Conservation (phyloP, 1,140 invertebrate species). For the Lepidurus packardi region DNA sequence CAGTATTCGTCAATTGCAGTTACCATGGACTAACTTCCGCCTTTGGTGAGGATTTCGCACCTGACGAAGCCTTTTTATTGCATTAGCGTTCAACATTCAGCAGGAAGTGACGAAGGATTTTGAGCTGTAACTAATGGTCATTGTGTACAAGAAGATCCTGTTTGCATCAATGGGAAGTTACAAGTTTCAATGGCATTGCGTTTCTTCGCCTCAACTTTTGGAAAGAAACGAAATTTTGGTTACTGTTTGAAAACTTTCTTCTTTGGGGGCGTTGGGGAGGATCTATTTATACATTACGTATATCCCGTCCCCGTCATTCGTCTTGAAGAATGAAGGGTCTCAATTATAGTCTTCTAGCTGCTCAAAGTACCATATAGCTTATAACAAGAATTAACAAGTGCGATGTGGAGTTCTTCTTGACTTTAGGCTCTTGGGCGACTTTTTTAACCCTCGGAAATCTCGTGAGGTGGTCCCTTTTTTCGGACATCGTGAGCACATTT, state of each 20-base stretch:
- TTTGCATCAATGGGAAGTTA: not conserved
- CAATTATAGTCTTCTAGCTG: not conserved
- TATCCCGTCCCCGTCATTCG: not conserved
- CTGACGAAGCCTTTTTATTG: not conserved
- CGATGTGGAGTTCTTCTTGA: not conserved
- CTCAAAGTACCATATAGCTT: not conserved
- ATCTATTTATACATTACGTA: no score
- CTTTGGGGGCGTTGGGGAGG: not conserved
- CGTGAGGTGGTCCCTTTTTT: not conserved
- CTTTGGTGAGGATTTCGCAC: not conserved
- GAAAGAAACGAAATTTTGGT: not conserved
- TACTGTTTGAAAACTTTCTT: not conserved
- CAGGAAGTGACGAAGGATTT: not conserved
- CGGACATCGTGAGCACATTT: not conserved
- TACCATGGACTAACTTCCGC: not conserved
- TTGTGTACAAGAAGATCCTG: no score
- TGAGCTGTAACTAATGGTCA: not conserved
- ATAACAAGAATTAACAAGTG: conserved; percentile 3
- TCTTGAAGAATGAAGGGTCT: not conserved
- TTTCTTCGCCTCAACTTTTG: not conserved
- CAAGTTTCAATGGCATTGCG: not conserved
- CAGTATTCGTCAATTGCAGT: not conserved
- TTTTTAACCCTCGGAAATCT: not conserved
- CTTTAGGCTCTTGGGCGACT: not conserved
- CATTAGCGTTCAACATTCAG: not conserved